Conservation (phyloP, 1,140 invertebrate genomes). For the Drosophila bipectinata region DNA sequence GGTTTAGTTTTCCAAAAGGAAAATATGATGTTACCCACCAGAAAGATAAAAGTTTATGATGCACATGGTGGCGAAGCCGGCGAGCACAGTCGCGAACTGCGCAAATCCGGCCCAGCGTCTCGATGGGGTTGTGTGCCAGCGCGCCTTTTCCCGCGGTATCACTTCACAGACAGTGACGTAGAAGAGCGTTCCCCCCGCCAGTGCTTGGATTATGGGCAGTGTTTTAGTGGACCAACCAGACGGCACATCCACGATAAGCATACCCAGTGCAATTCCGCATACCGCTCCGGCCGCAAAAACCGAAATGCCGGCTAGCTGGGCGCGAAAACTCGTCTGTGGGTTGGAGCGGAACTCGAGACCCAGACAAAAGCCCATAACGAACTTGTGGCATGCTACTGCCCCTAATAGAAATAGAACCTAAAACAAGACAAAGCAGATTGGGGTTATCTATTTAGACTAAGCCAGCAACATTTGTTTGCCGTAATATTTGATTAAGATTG, state of each 20-base stretch:
- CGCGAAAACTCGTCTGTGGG: slow-evolving; percentile 81
- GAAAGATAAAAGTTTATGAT: slow-evolving; percentile 85
- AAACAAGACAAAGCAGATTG: slow-evolving; percentile 22
- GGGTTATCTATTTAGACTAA: slow-evolving; percentile 56
- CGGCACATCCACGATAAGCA: slow-evolving; percentile 85
- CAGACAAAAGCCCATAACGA: slow-evolving; percentile 91
- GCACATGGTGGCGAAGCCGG: slow-evolving; percentile 87
- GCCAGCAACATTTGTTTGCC: slow-evolving; percentile 18
- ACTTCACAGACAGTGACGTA: slow-evolving; percentile 97
- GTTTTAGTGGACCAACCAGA: slow-evolving; percentile 83
- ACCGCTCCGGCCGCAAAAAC: slow-evolving; percentile 89
- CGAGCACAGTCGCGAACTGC: slow-evolving; percentile 86
- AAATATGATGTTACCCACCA: slow-evolving; percentile 49
- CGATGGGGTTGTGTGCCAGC: slow-evolving; percentile 86
- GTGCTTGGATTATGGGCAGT: slow-evolving; percentile 87
- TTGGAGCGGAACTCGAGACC: slow-evolving; percentile 88
- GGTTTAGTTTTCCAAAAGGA: too few species aligned
- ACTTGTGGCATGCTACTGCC: slow-evolving; percentile 90
- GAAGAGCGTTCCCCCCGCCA: slow-evolving; percentile 95
- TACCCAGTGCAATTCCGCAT: slow-evolving; percentile 87
- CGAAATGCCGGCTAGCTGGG: slow-evolving; percentile 86
- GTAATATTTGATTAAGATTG: slow-evolving; percentile 69
- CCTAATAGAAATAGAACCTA: slow-evolving; percentile 89
- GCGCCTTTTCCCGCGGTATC: slow-evolving; percentile 90
- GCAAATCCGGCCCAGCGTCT: slow-evolving; percentile 86